Percentiles rank a stretch among this genome's conserved stretches.
phyloP scores from a whole-genome alignment of 2,797 vertebrate species.

The Enteromius viviparus region DNA sequence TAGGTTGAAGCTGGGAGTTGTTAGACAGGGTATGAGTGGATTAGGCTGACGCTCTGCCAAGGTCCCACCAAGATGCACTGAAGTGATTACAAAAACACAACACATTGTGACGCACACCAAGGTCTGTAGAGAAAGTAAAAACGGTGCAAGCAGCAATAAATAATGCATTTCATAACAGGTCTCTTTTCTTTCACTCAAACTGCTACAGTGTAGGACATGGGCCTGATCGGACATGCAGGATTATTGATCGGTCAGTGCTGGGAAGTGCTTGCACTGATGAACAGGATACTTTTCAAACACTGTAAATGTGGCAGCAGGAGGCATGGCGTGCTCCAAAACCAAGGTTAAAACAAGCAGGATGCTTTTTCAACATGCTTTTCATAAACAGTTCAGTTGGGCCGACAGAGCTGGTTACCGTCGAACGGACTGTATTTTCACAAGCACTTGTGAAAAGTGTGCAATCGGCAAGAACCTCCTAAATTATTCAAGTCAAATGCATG shows the following conservation, averaged over 20 bases:
- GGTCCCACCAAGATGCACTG: constrained; percentile 69
- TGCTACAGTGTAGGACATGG: constrained; percentile 51
- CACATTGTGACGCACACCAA: constrained; percentile 50
- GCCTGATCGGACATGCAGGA: constrained; percentile 48
- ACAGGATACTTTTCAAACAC: constrained; percentile 55
- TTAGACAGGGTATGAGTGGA: constrained; percentile 71
- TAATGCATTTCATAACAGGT: constrained; percentile 29
- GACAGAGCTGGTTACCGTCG: constrained; percentile 68
- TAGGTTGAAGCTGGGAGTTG: constrained; percentile 53
- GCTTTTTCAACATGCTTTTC: constrained; percentile 50
- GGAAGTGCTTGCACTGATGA: constrained; percentile 63
- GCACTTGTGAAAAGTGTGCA: constrained; percentile 68
- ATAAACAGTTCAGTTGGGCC: constrained; percentile 46
- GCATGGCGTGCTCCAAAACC: constrained; percentile 27
- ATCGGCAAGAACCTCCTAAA: constrained; percentile 67
- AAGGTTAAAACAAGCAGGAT: constrained; percentile 58
- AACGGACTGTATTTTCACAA: constrained; percentile 67
- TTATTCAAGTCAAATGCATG: constrained; percentile 58
- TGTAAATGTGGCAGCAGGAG: constrained; percentile 35
- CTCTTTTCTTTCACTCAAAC: constrained; percentile 22
- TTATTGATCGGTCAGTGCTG: constrained; percentile 56
- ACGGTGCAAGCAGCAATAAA: constrained; percentile 33
- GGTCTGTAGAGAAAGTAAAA: constrained; percentile 57
- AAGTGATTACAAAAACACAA: constrained; percentile 73
- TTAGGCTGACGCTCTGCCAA: constrained; percentile 76